Base-by-base conservation (phyloP, 2,113 vertebrate genomes). In the Tragelaphus scriptus region DNA sequence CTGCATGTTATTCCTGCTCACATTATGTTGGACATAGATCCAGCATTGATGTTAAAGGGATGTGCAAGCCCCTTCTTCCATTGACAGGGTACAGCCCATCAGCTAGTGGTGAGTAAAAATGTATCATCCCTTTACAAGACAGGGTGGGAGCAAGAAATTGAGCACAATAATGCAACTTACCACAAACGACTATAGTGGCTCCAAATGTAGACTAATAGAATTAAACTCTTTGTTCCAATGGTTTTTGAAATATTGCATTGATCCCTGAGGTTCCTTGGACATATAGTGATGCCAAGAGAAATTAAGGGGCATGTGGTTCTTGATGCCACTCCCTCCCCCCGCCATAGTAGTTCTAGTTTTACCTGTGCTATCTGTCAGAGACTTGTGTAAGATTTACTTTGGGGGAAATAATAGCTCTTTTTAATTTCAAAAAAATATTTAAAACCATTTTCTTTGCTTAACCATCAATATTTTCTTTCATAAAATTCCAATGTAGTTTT, bases 261-360 rank as follows among this genome's bases (percentile, higher is more conserved):
- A 53, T 47, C 25, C 10, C 17, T 16, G 15, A 80, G 6, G 6
- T 40, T 81, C 51, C 51, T 91, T 40, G 11, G 10, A 47, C 32
- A 7, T 59, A 2, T 21, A 15, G 3, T 14, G 14, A 61, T 30
- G 12, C 2, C 1, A 28, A 91, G 28, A 71, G 30, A 96, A 88
- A 16, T 3, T 15, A 14, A 75, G 44, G 55, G 3, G 26, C 7
- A 3, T 2, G 7, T 55, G 7, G 1, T 65, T 88, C 30, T 88
- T 13, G 15, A 26, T 26, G 23, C 25, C 23, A 15, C 15, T n/a
- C 13, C 28, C 15, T 12, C 15, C 13, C 4, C 1, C 2, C 0
- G 1, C 32, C 7, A 3, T 2, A 30, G 14, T 17, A 28, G 2
- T 6, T 51, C 26, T 79, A 7, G 14, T 87, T 88, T 93, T 36